Evolutionary conservation across 2,888 invertebrate species (phyloP).

Genomic region (Metalampra italica): DNA sequence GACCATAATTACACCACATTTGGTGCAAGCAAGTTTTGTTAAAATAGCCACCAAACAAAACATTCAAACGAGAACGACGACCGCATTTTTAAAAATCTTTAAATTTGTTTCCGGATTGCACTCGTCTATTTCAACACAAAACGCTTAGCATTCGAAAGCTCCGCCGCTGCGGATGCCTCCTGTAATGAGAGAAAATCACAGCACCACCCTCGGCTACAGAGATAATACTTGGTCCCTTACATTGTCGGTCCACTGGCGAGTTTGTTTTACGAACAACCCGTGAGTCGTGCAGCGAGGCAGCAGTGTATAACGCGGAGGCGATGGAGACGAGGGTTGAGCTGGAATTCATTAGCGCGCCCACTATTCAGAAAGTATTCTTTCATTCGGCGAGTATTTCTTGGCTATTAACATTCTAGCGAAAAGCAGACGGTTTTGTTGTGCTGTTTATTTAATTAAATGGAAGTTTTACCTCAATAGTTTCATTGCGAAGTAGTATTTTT

Average conservation of each 20-base stretch:
- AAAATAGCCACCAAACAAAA: too few relatives aligned
- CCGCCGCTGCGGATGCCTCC: background rate
- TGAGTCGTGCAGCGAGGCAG: background rate
- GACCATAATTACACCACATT: too few relatives aligned
- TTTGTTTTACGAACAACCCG: background rate
- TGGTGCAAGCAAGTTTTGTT: too few relatives aligned
- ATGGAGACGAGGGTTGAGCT: background rate
- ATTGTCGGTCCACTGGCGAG: background rate
- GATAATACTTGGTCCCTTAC: background rate
- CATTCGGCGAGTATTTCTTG: background rate
- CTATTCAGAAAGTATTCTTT: background rate
- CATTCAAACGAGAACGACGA: too few relatives aligned
- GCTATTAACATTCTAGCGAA: background rate
- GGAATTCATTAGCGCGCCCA: background rate
- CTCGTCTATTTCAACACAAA: too few relatives aligned
- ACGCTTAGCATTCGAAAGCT: too few relatives aligned
- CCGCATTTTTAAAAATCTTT: too few relatives aligned
- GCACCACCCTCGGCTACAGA: background rate
- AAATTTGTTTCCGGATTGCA: too few relatives aligned
- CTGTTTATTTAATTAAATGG: too few relatives aligned
- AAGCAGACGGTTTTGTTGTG: background rate
- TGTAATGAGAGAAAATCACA: background rate
- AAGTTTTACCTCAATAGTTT: too few relatives aligned
- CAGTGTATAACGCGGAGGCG: background rate
- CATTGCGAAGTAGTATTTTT: too few relatives aligned